These are phyloP conservation scores for Centropristis striata DNA, from an alignment of 2,113 vertebrate species.

Conservation along the genomic window DNA sequence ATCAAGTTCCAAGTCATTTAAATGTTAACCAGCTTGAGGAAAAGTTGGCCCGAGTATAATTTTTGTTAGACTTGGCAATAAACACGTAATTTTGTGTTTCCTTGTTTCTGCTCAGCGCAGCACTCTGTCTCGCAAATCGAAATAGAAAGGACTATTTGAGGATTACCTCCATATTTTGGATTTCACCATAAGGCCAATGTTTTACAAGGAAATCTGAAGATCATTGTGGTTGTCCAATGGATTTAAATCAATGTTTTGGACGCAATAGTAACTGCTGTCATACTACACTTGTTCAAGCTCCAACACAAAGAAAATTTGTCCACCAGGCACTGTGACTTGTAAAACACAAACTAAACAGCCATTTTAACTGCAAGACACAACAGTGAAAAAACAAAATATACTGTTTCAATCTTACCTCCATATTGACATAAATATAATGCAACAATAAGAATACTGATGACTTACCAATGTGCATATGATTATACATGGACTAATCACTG, in stretches of 20 bases:
- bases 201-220: not conserved
- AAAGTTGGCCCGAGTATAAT: not conserved
- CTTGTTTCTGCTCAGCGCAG: not conserved
- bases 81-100: conserved; percentile 25
- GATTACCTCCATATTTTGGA: not conserved
- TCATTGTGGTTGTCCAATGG: not conserved
- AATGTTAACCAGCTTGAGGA: conserved; percentile 9
- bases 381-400: not conserved
- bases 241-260: not conserved
- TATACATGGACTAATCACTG: not conserved
- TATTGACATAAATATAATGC: not conserved
- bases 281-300: not conserved
- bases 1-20: conserved; percentile 15
- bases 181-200: not conserved
- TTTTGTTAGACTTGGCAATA: not conserved
- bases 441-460: not conserved
- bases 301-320: not conserved
- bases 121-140: not conserved
- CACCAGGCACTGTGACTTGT: not conserved
- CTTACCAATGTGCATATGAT: not conserved
- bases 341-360: not conserved
- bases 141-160: not conserved
- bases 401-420: not conserved
- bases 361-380: not conserved
- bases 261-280: not conserved